phyloP scores from a whole-genome alignment of 1,140 invertebrate species.

The Cydia amplana region DNA sequence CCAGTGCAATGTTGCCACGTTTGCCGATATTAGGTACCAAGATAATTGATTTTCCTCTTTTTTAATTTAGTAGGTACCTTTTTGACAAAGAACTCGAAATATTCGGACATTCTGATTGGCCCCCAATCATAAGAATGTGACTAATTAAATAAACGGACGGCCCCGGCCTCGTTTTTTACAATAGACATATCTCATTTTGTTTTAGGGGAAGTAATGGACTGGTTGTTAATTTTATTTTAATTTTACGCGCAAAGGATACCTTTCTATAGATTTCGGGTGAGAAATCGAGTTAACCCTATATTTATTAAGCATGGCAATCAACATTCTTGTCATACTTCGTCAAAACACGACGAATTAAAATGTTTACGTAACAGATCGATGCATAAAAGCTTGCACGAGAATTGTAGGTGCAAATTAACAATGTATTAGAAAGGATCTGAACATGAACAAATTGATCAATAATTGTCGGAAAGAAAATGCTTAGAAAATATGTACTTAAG shows the following conservation, averaged over 20 bases:
- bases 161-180: slow-evolving; percentile 64
- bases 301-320: neutral
- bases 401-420: neutral
- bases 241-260: slow-evolving; percentile 46
- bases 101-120: slow-evolving; percentile 58
- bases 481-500: neutral
- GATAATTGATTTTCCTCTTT: slow-evolving; percentile 43
- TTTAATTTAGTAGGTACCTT: slow-evolving; percentile 38
- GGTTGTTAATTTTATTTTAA: slow-evolving; percentile 68
- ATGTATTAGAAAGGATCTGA: neutral
- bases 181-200: slow-evolving; percentile 69
- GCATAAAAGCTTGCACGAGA: neutral
- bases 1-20: neutral
- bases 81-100: slow-evolving; percentile 60
- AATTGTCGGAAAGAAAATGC: neutral
- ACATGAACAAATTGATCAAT: neutral
- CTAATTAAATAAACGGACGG: slow-evolving; percentile 77
- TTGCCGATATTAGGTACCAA: slow-evolving; percentile 36
- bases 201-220: slow-evolving; percentile 65
- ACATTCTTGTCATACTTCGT: neutral
- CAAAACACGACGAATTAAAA: neutral
- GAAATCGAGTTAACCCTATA: neutral
- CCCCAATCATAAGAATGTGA: slow-evolving; percentile 75
- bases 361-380: neutral
- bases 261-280: neutral